Conservation (phyloP, 2,888 invertebrate genomes). For the Brachyptera risi region DNA sequence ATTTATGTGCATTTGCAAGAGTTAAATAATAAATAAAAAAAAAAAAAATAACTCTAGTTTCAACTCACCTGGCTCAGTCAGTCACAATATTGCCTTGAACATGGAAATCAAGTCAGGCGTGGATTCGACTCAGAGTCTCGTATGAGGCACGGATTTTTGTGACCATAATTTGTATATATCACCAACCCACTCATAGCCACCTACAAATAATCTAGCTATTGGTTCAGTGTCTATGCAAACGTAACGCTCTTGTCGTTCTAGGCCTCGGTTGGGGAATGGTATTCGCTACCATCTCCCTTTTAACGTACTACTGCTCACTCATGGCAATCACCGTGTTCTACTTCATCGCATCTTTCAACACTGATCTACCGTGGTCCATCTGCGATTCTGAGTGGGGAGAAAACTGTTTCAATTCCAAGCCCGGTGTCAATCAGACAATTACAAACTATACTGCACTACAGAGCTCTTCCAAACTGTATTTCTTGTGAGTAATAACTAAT, state of each 20-base stretch:
- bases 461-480: slow-evolving; percentile 52
- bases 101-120: no score
- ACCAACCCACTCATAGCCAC: no score
- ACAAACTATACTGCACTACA: slow-evolving; percentile 9
- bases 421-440: background rate
- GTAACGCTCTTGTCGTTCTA: slow-evolving; percentile 25
- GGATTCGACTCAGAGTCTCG: no score
- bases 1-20: no score
- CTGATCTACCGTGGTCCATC: slow-evolving; percentile 66
- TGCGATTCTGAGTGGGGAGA: slow-evolving; percentile 56
- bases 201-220: no score
- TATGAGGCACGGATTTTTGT: no score
- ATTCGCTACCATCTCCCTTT: slow-evolving; percentile 51
- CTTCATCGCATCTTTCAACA: slow-evolving; percentile 64
- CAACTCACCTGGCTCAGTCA: no score
- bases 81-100: no score
- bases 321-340: slow-evolving; percentile 71
- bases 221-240: no score
- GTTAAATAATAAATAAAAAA: no score
- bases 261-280: slow-evolving; percentile 49
- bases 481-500: slow-evolving; percentile 51
- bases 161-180: no score
- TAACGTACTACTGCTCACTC: slow-evolving; percentile 72
- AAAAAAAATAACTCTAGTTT: no score
- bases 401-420: slow-evolving; percentile 43